phyloP scores from a whole-genome alignment of 2,888 invertebrate genomes.

The Arge pagana region DNA sequence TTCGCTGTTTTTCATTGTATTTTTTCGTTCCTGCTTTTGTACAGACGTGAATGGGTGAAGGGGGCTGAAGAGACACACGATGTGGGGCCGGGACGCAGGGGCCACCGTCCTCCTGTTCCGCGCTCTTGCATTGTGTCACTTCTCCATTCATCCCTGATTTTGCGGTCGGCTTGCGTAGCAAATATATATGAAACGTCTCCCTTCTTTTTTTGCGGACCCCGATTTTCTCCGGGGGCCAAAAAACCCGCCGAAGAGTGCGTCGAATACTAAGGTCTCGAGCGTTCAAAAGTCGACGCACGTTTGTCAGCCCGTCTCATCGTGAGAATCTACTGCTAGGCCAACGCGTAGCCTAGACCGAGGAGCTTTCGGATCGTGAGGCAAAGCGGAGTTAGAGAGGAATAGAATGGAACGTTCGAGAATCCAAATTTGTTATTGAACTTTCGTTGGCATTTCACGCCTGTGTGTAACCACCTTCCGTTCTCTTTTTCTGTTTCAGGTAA shows the following conservation, averaged over 20 bases:
- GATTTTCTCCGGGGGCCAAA: conserved; percentile 29
- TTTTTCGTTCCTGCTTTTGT: conserved; percentile 34
- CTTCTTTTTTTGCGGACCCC: conserved; percentile 10
- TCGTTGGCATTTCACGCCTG: neutral
- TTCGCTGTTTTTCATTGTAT: conserved; percentile 33
- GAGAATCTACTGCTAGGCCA: no score
- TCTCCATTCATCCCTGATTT: conserved; percentile 57
- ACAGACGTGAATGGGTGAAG: conserved; percentile 43
- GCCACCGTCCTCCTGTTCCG: conserved; percentile 24
- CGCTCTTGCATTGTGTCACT: conserved; percentile 52
- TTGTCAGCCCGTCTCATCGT: conserved; percentile 7
- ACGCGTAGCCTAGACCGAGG: no score
- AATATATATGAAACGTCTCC: conserved; percentile 45
- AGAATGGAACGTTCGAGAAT: conserved; percentile 1
- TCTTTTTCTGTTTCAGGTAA: conserved; percentile 12
- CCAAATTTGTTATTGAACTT: neutral
- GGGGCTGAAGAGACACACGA: conserved; percentile 26
- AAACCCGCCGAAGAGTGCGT: no score
- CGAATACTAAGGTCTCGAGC: no score
- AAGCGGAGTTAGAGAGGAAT: neutral
- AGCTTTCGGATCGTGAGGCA: no score
- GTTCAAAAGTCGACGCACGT: no score
- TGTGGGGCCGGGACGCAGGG: conserved; percentile 25
- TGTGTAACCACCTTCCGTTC: neutral
- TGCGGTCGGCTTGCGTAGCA: conserved; percentile 58